Evolutionary conservation across 2,113 vertebrate genomes (phyloP).

Genomic region (Forbesichthys agassizii): DNA sequence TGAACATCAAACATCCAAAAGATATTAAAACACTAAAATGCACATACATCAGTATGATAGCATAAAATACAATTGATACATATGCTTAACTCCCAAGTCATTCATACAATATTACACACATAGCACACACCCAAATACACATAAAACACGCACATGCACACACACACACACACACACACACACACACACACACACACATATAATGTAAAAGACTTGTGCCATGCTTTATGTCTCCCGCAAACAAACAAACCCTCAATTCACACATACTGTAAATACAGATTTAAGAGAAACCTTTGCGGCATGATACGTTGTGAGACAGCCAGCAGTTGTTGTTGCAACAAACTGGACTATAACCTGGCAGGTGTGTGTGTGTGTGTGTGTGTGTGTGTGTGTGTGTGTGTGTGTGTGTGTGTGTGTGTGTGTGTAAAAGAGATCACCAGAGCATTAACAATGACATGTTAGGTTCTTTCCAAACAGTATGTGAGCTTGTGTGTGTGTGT

Average conservation of each 20-base stretch:
- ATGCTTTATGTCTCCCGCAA: too few species aligned
- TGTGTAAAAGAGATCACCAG: neutral
- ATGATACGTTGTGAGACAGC: neutral
- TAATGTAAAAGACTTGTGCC: neutral
- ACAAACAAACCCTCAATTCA: too few species aligned
- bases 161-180: too few species aligned
- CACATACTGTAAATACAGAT: neutral
- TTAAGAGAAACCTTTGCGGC: neutral
- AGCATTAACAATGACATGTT: constrained; percentile 4
- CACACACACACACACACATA: too few species aligned
- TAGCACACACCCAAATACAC: too few species aligned
- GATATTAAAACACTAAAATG: too few species aligned
- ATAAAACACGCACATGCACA: neutral
- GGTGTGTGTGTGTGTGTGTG: neutral
- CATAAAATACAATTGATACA: too few species aligned
- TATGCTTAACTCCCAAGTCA: too few species aligned
- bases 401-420: neutral
- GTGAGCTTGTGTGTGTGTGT: neutral
- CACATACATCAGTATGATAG: too few species aligned
- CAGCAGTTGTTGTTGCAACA: neutral
- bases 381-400: neutral
- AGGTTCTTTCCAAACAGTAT: constrained; percentile 1
- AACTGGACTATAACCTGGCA: too few species aligned
- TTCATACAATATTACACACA: too few species aligned
- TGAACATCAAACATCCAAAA: too few species aligned